Base-by-base conservation (phyloP, 2,113 vertebrate genomes). In the Nothocercus julius region DNA sequence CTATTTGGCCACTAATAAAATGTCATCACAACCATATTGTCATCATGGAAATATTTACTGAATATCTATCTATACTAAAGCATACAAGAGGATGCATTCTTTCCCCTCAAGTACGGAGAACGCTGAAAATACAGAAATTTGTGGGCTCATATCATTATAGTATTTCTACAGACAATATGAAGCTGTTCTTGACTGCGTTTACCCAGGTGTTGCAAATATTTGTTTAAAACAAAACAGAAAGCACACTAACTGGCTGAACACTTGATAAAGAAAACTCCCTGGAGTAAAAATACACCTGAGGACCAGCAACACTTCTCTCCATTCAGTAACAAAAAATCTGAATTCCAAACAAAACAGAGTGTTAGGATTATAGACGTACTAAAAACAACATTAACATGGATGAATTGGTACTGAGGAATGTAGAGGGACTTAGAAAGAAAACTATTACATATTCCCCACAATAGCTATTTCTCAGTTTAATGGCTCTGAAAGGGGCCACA, bases 321-420 rank as follows among this genome's bases (percentile, higher is more conserved):
- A 49, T 86, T 86, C 34, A 61, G n/a, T 61, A 74, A n/a, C 64
- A 87, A 92, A 75, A 47, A 53, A 85, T 45, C 30, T 56, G 58
- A 47, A 64, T 92, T 91, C 20, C 22, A 70, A 15, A 40, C 28
- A 79, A 67, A 11, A 91, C 36, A 64, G 54, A 80, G 15, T 61
- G n/a, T 70, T 89, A 73, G n/a, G 36, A 44, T 82, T 75, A 76
- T 51, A n/a, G 77, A 73, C 34, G 36, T 87, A 51, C 32, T 63
- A 59, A 93, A 90, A 89, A 87, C 84, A 86, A 9, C 62, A 92
- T 68, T 75, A 80, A 74, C 25, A 62, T 64, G 87, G n/a, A 70
- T 24, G 74, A 36, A 40, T n/a, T 67, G 25, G 21, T 83, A 58
- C 32, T 70, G 56, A 84, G 9, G 47, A 85, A 95, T 91, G 44